Evolutionary conservation across 2,113 vertebrate species (phyloP).

Genomic region (Poecile atricapillus): DNA sequence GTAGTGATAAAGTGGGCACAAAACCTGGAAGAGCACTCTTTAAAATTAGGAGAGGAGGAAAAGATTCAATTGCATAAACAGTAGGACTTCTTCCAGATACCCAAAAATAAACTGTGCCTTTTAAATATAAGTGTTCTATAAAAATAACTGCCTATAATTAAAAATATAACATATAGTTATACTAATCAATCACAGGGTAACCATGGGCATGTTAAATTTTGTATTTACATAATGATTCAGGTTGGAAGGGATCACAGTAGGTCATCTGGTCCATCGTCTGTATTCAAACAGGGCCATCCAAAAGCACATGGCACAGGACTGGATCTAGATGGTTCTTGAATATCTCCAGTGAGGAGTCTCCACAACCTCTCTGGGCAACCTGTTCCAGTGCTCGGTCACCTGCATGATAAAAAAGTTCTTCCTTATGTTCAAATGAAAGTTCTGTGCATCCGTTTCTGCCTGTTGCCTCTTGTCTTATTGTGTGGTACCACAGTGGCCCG

Average conservation of each 20-base stretch:
- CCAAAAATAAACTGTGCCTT: not conserved
- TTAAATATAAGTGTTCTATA: not conserved
- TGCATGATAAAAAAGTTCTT: not conserved
- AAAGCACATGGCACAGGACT: not conserved
- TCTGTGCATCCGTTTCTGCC: not conserved
- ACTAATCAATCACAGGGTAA: not conserved
- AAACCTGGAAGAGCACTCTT: not conserved
- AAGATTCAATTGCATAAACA: not conserved
- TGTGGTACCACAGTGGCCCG: not conserved
- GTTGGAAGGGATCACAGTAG: not conserved
- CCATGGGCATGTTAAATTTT: not conserved
- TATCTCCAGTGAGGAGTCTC: not conserved
- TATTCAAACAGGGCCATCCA: not conserved
- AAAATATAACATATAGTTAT: not conserved
- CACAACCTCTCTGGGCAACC: not conserved
- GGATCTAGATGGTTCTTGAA: not conserved
- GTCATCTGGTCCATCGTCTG: rapidly evolving
- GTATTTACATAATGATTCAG: not conserved
- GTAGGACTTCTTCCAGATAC: not conserved
- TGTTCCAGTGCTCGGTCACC: not conserved
- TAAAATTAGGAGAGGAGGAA: not conserved
- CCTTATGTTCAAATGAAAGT: not conserved
- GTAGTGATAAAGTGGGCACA: not conserved
- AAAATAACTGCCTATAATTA: not conserved
- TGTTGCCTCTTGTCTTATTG: not conserved